Evolutionary conservation across 1,140 invertebrate species (phyloP), one percentile per base, ranked within the genome.

Genomic region (Drosophila triauraria): DNA sequence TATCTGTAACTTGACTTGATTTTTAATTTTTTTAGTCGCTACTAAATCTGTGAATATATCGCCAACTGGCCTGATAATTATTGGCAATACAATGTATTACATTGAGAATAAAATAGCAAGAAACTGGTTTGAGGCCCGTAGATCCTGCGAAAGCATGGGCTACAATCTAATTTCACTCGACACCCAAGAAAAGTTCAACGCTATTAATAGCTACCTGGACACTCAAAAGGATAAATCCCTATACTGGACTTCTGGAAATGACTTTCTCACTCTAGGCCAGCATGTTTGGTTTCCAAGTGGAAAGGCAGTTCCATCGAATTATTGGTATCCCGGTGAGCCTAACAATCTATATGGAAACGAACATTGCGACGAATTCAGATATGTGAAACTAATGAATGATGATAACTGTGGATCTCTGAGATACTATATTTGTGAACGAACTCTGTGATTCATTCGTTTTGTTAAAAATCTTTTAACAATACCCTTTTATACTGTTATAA

Each of bases 221-320:
- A 35, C 23, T n/a, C 25, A 48, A 4, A 48, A 44, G 0, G 25
- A 68, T 4, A 1, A 43, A 32, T 8, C 2, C 4, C 7, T 56
- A 5, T 61, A 56, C 23, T 77, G 75, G 70, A 67, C 71, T 10
- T 68, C 62, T 2, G 71, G 71, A 8, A 48, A 40, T 3, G 71
- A 75, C 25, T 54, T 56, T 38, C 40, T 23, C 2, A 12, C 23
- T 15, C 20, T 54, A 10, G 70, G 30, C 0, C 9, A 20, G 1
- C 71, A 75, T n/a, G 12, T 12, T 32, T 77, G 70, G 75, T 56
- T 60, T 12, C 15, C 43, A 0, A 77, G 12, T 15, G 69, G 42
- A 2, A 6, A 58, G 1, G 50, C 57, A 3, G 5, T 78, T 1
- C 35, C 17, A 12, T n/a, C 13, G 2, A 13, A 54, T 0, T 50